phyloP scores from a whole-genome alignment of 37 sponge, comb jelly and placozoan species.

The Eunapius fragilis region DNA sequence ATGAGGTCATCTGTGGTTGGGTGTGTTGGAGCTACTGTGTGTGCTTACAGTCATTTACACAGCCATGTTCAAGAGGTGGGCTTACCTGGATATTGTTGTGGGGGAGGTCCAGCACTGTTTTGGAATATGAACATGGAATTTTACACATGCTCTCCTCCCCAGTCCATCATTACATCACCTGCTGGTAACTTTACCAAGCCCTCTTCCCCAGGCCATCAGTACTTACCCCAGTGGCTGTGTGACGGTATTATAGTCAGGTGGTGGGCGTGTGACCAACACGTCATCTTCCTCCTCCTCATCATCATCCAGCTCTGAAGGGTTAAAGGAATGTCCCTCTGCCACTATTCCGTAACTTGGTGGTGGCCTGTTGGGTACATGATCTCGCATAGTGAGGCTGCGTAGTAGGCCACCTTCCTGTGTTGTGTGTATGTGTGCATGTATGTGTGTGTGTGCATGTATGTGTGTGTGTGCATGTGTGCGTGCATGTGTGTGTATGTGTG shows the following conservation, averaged over 20 bases:
- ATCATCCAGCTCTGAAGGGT: neutral
- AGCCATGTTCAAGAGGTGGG: neutral
- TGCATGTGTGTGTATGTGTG: neutral
- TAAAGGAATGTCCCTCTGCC: neutral
- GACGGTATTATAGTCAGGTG: neutral
- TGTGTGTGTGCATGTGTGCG: neutral
- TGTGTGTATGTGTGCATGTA: neutral
- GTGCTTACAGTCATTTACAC: neutral
- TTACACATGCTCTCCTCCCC: neutral
- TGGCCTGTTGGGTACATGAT: neutral
- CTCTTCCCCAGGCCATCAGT: neutral
- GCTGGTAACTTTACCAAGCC: neutral
- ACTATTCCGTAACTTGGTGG: neutral
- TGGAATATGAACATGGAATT: neutral
- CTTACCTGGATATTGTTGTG: neutral
- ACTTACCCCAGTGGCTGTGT: neutral
- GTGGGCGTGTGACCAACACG: neutral
- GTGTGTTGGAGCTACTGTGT: neutral
- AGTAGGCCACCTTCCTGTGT: neutral
- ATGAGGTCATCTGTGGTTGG: conserved; percentile 29
- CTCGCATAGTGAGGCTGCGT: neutral
- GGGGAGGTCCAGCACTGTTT: neutral
- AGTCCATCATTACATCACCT: neutral
- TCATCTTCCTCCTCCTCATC: neutral
- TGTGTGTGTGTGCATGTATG: neutral